Evolutionary conservation across 1,140 invertebrate genomes (phyloP).

Genomic region (Drusus annulatus): DNA sequence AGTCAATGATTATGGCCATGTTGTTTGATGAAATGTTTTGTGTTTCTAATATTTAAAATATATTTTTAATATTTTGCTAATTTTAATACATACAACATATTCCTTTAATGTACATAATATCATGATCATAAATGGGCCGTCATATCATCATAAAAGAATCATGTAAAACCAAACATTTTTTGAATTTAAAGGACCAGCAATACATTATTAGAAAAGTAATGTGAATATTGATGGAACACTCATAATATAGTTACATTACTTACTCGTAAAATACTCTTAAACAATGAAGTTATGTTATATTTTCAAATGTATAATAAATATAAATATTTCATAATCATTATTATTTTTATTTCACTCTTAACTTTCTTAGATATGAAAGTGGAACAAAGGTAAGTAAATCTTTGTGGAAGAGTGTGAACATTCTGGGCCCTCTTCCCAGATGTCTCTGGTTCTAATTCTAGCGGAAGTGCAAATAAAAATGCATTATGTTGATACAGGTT

Average conservation of each 20-base stretch:
- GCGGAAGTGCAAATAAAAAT: too few relatives aligned
- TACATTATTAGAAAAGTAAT: conserved; percentile 6
- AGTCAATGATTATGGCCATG: too few relatives aligned
- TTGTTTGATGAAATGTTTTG: not conserved
- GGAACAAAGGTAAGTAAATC: too few relatives aligned
- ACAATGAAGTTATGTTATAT: conserved; percentile 26
- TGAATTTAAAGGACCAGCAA: not conserved
- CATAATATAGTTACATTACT: not conserved
- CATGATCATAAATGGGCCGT: not conserved
- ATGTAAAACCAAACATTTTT: conserved; percentile 1
- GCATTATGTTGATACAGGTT: too few relatives aligned
- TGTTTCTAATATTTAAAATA: not conserved
- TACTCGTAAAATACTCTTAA: conserved; percentile 27
- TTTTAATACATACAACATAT: not conserved
- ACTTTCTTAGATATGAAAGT: too few relatives aligned
- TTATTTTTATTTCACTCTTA: not conserved
- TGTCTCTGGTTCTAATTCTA: too few relatives aligned
- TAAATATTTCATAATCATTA: conserved; percentile 8
- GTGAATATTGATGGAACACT: not conserved
- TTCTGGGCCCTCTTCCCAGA: too few relatives aligned
- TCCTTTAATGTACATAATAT: not conserved
- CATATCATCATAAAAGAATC: not conserved
- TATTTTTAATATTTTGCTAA: not conserved
- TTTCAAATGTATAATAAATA: conserved; percentile 35
- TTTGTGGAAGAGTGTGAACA: too few relatives aligned